Evolutionary conservation across 37 sponge, comb jelly and placozoan species (phyloP), one percentile per base, ranked within the genome.

Genomic region (Beroe forskalii): DNA sequence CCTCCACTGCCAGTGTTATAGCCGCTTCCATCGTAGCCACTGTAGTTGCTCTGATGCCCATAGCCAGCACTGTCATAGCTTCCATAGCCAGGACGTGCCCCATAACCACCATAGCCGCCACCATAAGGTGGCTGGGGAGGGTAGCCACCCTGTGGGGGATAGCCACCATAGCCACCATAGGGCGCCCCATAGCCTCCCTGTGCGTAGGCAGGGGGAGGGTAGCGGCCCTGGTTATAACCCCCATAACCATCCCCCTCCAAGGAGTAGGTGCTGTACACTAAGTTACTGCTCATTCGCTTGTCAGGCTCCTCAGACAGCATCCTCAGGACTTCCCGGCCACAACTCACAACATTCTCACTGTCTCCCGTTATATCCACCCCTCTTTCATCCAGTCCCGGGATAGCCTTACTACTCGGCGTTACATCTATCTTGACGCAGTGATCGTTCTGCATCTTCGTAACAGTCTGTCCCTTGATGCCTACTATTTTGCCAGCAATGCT

Each of bases 291-390:
- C 72, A 69, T 69, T 17, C 72, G 1, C 38, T 69, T 32, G 6
- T 69, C 72, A 28, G 66, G 66, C 25, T 63, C 66, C 39, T 36
- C 72, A 19, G 27, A 32, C 39, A 69, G 39, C 72, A 69, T 69
- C 19, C 17, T 27, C 38, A 69, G 3, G 17, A 69, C 39, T 36
- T 69, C 72, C 38, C 32, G 28, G 37, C 72, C 72, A 32, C 33
- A 27, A 17, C 32, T 32, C 37, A 69, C 27, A 33, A 69, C 72
- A 32, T 69, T 69, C 1, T 69, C 72, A 36, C 33, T 9, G 4
- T 69, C 72, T 37, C 72, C 72, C 2, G 72, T 69, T 27, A 69
- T 69, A 69, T 69, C 72, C 20, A 69, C 72, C 6, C 72, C 72
- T 9, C 72, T 33, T 37, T 69, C 72, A 35, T 69, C 72, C 38